These are phyloP conservation scores for Yponomeuta malinellus DNA, from an alignment of 2,888 invertebrate genomes.

Conservation along the genomic window DNA sequence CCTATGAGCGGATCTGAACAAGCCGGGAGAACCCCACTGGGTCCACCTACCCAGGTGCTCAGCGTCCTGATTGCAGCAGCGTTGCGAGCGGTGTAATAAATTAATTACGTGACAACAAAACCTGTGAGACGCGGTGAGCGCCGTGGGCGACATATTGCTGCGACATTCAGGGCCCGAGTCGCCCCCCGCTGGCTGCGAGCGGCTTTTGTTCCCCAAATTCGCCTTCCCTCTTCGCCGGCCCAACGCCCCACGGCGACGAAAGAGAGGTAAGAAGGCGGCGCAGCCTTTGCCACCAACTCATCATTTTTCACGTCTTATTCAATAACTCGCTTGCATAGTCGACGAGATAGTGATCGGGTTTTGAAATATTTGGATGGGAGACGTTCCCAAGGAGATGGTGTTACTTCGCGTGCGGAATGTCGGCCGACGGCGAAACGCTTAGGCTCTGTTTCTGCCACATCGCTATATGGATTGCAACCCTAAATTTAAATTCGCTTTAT, in stretches of 20 bases:
- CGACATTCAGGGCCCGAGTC: conserved; percentile 33
- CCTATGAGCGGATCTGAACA: conserved; percentile 49
- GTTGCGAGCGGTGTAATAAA: conserved; percentile 51
- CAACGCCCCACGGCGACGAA: conserved; percentile 25
- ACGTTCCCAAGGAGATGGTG: conserved; percentile 73
- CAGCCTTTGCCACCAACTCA: conserved; percentile 60
- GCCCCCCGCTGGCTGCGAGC: conserved; percentile 51
- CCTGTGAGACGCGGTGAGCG: conserved; percentile 41
- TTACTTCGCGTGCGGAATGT: conserved; percentile 73
- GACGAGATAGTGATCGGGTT: conserved; percentile 71
- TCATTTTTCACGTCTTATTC: conserved; percentile 76
- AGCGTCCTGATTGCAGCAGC: conserved; percentile 32
- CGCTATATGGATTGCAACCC: conserved; percentile 11
- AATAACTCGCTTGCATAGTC: conserved; percentile 69
- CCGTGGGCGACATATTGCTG: conserved; percentile 43
- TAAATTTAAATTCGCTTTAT: no score
- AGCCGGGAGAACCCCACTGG: conserved; percentile 48
- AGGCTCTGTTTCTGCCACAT: background rate
- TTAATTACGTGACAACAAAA: conserved; percentile 72
- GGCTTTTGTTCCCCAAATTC: conserved; percentile 54
- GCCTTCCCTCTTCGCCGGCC: conserved; percentile 36
- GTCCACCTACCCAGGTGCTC: conserved; percentile 35
- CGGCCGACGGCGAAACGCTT: conserved; percentile 20
- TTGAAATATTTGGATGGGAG: conserved; percentile 70
- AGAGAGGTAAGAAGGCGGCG: conserved; percentile 55